A percentile compares a stretch with the other conserved stretches of the same genome.
These are phyloP conservation scores for Drosophila paracracens DNA, from an alignment of 2,888 invertebrate genomes.

Conservation along the genomic window DNA sequence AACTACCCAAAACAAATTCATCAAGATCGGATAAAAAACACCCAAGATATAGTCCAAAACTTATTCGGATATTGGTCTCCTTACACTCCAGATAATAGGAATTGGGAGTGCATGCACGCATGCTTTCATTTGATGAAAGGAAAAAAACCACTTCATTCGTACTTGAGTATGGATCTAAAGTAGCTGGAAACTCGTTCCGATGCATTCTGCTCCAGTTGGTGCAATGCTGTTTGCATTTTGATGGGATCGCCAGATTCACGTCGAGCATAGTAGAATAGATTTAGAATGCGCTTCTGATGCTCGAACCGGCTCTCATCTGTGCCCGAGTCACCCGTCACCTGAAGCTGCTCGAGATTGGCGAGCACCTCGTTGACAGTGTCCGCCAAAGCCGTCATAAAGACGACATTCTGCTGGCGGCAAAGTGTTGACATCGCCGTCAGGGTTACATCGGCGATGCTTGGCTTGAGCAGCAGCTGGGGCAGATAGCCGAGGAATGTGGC, in stretches of 20 bases:
- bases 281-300: conserved; percentile 86
- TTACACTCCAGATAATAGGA: neutral
- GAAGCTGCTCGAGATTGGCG: conserved; percentile 74
- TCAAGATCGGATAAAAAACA: neutral
- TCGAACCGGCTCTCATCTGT: conserved; percentile 75
- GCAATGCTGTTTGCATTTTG: conserved; percentile 6
- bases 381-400: conserved; percentile 86
- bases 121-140: neutral
- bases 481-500: conserved; percentile 86
- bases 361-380: conserved; percentile 85
- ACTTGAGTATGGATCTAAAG: conserved; percentile 69
- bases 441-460: conserved; percentile 86
- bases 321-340: conserved; percentile 79
- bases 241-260: neutral
- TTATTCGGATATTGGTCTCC: neutral
- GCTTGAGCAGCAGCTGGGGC: conserved; percentile 86
- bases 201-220: conserved; percentile 21
- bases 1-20: neutral
- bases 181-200: conserved; percentile 73
- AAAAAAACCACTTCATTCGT: neutral
- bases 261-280: conserved; percentile 86
- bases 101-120: neutral
- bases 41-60: neutral
- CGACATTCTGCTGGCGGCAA: conserved; percentile 86
- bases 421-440: conserved; percentile 87